These are phyloP conservation scores for Apis florea DNA, from an alignment of 1,140 invertebrate species.

Conservation along the genomic window DNA sequence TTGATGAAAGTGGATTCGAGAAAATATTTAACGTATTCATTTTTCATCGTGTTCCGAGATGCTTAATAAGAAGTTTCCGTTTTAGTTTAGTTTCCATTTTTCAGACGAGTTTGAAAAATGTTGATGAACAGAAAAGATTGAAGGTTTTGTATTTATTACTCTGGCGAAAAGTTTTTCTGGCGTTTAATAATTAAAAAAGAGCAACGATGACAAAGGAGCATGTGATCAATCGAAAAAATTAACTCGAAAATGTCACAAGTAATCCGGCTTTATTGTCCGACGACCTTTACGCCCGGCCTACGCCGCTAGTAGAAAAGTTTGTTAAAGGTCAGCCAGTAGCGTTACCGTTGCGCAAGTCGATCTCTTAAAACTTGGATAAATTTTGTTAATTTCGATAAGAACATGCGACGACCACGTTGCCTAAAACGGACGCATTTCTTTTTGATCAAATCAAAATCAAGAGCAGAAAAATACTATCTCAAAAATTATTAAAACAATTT, in stretches of 20 bases:
- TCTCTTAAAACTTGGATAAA: background rate
- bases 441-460: too few relatives aligned
- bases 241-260: background rate
- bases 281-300: background rate
- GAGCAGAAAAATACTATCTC: too few relatives aligned
- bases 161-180: background rate
- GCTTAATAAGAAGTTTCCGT: too few relatives aligned
- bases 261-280: constrained; percentile 6
- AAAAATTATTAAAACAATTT: background rate
- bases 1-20: background rate
- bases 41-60: too few relatives aligned
- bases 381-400: background rate
- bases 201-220: too few relatives aligned
- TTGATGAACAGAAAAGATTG: background rate
- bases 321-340: constrained; percentile 20
- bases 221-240: background rate
- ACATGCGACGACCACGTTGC: too few relatives aligned
- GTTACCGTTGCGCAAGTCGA: background rate
- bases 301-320: constrained; percentile 8
- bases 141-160: background rate
- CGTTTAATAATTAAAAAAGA: background rate
- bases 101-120: too few relatives aligned
- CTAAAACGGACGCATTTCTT: too few relatives aligned
- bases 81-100: too few relatives aligned
- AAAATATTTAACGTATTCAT: background rate